These are phyloP conservation scores for Parapsyche elsis DNA, from an alignment of 1,140 invertebrate species.

Conservation along the genomic window DNA sequence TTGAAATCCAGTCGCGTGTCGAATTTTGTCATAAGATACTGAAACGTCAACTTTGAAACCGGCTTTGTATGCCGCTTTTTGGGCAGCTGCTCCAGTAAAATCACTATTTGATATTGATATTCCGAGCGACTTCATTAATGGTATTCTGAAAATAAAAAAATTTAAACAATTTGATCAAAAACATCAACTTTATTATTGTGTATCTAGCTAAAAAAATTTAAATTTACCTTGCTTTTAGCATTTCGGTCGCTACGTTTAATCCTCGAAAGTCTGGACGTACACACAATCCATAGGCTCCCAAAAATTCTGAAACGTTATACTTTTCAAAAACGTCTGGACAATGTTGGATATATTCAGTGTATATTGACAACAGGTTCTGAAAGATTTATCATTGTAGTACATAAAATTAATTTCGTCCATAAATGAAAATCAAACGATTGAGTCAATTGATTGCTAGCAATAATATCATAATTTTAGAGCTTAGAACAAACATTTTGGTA, in stretches of 20 bases:
- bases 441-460: too few species aligned
- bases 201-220: too few species aligned
- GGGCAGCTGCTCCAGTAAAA: slow-evolving; percentile 39
- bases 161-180: too few species aligned
- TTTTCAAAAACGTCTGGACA: slow-evolving; percentile 45
- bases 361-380: slow-evolving; percentile 12
- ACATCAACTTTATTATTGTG: too few species aligned
- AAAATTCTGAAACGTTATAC: slow-evolving; percentile 34
- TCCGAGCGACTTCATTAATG: slow-evolving; percentile 44
- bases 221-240: slow-evolving; percentile 42
- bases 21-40: slow-evolving; percentile 11
- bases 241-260: slow-evolving; percentile 42
- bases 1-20: neutral
- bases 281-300: slow-evolving; percentile 41
- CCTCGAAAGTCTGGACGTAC: slow-evolving; percentile 44
- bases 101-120: slow-evolving; percentile 24
- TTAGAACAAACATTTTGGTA: too few species aligned
- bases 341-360: slow-evolving; percentile 23
- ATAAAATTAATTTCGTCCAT: too few species aligned
- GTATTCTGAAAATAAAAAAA: slow-evolving; percentile 43
- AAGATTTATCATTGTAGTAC: neutral
- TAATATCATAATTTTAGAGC: too few species aligned
- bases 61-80: slow-evolving; percentile 33
- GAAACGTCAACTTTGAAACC: slow-evolving; percentile 41
- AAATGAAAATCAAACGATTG: too few species aligned